phyloP scores from a whole-genome alignment of 2,797 vertebrate species.

The Sylvia borin region DNA sequence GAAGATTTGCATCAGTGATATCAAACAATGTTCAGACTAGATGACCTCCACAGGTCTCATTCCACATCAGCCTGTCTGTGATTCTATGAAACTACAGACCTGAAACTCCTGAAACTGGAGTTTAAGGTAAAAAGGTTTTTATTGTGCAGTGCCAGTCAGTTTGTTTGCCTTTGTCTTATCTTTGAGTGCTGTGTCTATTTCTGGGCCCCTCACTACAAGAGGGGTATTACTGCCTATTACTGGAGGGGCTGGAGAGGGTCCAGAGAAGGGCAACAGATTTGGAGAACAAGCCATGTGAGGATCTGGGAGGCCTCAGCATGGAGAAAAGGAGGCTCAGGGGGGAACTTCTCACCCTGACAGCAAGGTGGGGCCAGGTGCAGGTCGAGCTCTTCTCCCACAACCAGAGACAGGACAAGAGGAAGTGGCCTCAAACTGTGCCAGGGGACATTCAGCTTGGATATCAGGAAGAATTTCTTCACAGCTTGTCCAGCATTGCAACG shows the following conservation, averaged over 20 bases:
- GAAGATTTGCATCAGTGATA: neutral
- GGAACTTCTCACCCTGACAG: accelerated
- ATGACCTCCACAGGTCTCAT: neutral
- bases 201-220: neutral
- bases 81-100: neutral
- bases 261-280: neutral
- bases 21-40: neutral
- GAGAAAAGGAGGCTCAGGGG: neutral
- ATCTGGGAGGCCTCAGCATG: neutral
- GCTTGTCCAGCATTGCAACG: neutral
- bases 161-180: neutral
- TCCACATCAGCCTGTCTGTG: neutral
- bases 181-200: accelerated
- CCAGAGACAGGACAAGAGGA: neutral
- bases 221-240: too few relatives aligned
- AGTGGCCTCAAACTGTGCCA: neutral
- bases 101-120: neutral
- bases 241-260: neutral
- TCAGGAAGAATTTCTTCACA: neutral
- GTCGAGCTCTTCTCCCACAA: accelerated
- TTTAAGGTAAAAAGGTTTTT: neutral
- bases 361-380: neutral
- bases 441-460: neutral
- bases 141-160: neutral
- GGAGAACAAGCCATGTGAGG: neutral